These are phyloP conservation scores for Aphodius sticticus DNA, from an alignment of 2,888 invertebrate species.

Conservation along the genomic window DNA sequence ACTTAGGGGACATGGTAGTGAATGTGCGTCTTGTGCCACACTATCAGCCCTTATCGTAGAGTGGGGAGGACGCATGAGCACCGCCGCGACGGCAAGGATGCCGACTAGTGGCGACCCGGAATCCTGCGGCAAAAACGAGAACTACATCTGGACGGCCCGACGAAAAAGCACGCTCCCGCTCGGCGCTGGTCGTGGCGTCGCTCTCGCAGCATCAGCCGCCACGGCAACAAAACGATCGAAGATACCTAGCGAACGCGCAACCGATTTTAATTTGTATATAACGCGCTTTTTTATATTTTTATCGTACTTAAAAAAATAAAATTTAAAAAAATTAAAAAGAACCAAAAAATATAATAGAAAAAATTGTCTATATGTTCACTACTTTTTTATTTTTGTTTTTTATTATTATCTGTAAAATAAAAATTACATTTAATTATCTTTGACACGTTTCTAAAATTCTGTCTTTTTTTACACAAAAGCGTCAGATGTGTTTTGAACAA, in stretches of 20 bases:
- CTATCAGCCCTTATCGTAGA: constrained; percentile 61
- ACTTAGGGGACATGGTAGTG: constrained; percentile 63
- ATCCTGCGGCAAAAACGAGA: constrained; percentile 41
- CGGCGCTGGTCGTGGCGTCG: constrained; percentile 13
- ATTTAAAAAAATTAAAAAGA: neutral
- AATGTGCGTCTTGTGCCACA: constrained; percentile 62
- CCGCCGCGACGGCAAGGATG: constrained; percentile 61
- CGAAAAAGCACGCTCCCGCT: constrained; percentile 33
- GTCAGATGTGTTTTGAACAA: too few species aligned
- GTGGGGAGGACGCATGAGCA: constrained; percentile 62
- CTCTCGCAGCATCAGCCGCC: neutral
- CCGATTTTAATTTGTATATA: neutral
- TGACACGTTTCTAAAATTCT: too few species aligned
- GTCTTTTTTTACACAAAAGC: too few species aligned
- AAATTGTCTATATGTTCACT: neutral
- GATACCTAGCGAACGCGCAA: neutral
- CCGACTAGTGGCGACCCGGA: constrained; percentile 59
- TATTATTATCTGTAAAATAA: too few species aligned
- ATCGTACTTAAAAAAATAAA: neutral
- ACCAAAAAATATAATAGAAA: neutral
- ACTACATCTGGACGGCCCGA: constrained; percentile 28
- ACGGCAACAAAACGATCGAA: neutral
- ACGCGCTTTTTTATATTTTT: neutral
- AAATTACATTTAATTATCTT: too few species aligned
- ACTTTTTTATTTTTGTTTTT: neutral